phyloP scores from a whole-genome alignment of 2,797 vertebrate species.

The Propithecus deckenii region DNA sequence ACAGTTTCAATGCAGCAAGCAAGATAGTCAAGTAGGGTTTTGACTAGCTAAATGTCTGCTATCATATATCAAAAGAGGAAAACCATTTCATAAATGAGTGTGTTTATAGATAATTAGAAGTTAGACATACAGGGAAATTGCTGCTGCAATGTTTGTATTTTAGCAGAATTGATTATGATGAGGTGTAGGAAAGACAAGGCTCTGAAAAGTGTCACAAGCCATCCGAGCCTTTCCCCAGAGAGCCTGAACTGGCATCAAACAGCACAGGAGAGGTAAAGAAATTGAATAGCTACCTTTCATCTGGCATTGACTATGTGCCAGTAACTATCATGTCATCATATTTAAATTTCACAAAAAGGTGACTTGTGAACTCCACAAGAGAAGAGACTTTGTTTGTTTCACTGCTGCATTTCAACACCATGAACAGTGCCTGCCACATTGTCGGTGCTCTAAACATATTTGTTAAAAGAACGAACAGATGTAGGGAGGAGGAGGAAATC shows the following conservation, averaged over 20 bases:
- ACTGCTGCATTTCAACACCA: neutral
- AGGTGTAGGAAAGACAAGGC: neutral
- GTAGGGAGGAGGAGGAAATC: neutral
- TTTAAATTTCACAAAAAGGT: neutral
- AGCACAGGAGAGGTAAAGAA: neutral
- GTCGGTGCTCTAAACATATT: neutral
- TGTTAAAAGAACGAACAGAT: neutral
- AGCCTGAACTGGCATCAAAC: neutral
- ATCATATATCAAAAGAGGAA: neutral
- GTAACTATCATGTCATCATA: neutral
- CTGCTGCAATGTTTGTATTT: neutral
- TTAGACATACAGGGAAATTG: conserved; percentile 25
- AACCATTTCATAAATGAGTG: neutral
- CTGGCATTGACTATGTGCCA: neutral
- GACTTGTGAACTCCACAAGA: neutral
- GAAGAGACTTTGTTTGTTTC: neutral
- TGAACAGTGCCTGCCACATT: neutral
- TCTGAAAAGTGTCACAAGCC: neutral
- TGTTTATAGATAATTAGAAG: conserved; percentile 44
- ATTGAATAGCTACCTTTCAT: neutral
- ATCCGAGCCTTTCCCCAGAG: neutral
- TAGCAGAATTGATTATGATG: neutral
- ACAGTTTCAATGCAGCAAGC: neutral
- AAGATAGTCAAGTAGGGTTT: neutral
- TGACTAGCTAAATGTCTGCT: neutral